Percentiles rank a stretch among this genome's conserved stretches.
phyloP scores from a whole-genome alignment of 2,113 vertebrate species.

The Amphiprion percula region DNA sequence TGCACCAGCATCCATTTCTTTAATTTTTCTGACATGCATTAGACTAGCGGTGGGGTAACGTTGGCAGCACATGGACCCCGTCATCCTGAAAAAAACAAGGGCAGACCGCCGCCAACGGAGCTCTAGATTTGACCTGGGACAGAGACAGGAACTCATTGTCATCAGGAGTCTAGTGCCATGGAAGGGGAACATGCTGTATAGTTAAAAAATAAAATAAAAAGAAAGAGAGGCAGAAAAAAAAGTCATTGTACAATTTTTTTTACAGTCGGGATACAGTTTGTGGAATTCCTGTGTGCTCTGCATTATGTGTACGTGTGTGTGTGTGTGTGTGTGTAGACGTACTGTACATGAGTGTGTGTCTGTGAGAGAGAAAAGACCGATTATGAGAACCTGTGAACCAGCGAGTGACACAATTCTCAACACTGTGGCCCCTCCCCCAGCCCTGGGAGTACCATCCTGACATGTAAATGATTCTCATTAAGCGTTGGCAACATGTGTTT shows the following conservation, averaged over 20 bases:
- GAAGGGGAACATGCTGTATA: conserved; percentile 58
- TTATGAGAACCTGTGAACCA: conserved; percentile 85
- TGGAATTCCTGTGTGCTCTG: conserved; percentile 63
- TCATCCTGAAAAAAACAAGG: conserved; percentile 34
- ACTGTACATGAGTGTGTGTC: conserved; percentile 55
- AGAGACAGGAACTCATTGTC: conserved; percentile 62
- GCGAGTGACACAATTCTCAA: conserved; percentile 85
- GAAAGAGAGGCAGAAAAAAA: conserved; percentile 20
- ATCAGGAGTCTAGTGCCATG: conserved; percentile 50
- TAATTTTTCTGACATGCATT: conserved; percentile 51
- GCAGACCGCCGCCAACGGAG: conserved; percentile 43
- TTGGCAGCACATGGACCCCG: conserved; percentile 34
- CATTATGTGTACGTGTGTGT: conserved; percentile 45
- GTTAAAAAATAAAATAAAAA: background rate
- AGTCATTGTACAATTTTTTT: conserved; percentile 46
- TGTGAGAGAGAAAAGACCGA: conserved; percentile 74
- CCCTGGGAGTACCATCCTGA: conserved; percentile 80
- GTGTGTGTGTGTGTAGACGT: conserved; percentile 39
- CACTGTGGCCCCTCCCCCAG: conserved; percentile 80
- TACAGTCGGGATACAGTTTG: conserved; percentile 35
- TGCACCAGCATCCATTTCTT: conserved; percentile 72
- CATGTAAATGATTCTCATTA: conserved; percentile 85
- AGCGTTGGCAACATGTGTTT: conserved; percentile 72
- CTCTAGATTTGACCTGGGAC: conserved; percentile 56
- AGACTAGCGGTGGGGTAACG: conserved; percentile 38